Evolutionary conservation across 2,797 vertebrate genomes (phyloP).

Genomic region (Halcyon smyrnensis): DNA sequence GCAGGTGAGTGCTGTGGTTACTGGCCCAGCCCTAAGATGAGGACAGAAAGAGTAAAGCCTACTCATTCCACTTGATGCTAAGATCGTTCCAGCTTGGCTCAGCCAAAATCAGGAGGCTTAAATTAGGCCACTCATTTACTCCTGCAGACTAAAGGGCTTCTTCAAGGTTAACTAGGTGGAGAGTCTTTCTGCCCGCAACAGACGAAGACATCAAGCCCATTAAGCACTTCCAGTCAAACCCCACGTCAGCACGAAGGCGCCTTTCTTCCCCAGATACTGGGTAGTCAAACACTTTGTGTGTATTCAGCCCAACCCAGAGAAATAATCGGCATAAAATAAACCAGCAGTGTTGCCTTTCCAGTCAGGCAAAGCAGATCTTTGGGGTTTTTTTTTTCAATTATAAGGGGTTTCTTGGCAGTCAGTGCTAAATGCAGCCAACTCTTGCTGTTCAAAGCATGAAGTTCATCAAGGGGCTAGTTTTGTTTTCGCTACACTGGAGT

Average conservation of each 20-base stretch:
- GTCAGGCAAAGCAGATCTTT: neutral
- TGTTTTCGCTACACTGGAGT: neutral
- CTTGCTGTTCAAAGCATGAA: neutral
- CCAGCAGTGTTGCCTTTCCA: neutral
- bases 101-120: neutral
- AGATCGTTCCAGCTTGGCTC: neutral
- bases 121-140: neutral
- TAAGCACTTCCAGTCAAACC: neutral
- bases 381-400: no score
- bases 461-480: neutral
- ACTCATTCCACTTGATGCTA: neutral
- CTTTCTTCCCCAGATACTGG: neutral
- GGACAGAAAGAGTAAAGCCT: neutral
- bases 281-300: neutral
- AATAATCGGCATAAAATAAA: neutral
- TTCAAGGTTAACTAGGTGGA: neutral
- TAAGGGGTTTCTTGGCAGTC: neutral
- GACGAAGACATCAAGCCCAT: neutral
- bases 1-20: neutral
- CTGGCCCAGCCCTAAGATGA: neutral
- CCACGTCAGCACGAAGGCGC: neutral
- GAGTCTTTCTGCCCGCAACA: neutral
- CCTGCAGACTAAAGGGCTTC: neutral
- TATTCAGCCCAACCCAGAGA: neutral
- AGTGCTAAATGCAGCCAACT: neutral